Evolutionary conservation across 2,888 invertebrate species (phyloP), one percentile per base, ranked within the genome.

Genomic region (Trilocha varians): DNA sequence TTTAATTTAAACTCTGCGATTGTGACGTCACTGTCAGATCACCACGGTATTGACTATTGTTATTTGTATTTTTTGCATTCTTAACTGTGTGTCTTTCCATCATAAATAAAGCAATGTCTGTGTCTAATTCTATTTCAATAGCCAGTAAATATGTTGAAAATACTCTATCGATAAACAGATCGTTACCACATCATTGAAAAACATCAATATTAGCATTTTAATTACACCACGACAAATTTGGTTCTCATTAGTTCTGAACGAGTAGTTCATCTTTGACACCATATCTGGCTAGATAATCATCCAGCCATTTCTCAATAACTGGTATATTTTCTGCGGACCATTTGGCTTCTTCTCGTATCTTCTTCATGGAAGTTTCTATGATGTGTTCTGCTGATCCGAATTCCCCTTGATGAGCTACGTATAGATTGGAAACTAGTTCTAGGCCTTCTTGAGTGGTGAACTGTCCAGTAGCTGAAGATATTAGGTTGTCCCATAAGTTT

Each of bases 271-370:
- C 69, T 18, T 65, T 69, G 1, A 65, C 60, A n/a, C 57, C 50
- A 9, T 57, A 58, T 3, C 45, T 64, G 1, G 62, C 62, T 1
- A 77, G 55, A 25, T 69, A 77, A 1, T 43, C 49, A 45, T 91
- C 89, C 2, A 94, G 72, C 94, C 94, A 94, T 8, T 84, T 75
- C 46, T 91, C 90, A 34, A 94, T 92, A 0, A 91, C 89, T 0
- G 93, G 93, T 3, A 93, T 67, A 62, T 93, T 93, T 40, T 91
- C 90, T 40, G 90, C 88, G 32, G 91, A 91, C 94, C 94, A 94
- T 57, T 90, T 88, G 1, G 91, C 90, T 61, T 93, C 93, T 55
- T 91, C 91, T 52, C 90, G 88, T 35, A 93, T 93, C 48, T 91
- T 92, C 53, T 88, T 89, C 57, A 93, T 72, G 0, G 92, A 91